Percentiles rank a stretch among this genome's conserved stretches.
phyloP scores from a whole-genome alignment of 2,113 vertebrate genomes.

The Microtus ochrogaster region DNA sequence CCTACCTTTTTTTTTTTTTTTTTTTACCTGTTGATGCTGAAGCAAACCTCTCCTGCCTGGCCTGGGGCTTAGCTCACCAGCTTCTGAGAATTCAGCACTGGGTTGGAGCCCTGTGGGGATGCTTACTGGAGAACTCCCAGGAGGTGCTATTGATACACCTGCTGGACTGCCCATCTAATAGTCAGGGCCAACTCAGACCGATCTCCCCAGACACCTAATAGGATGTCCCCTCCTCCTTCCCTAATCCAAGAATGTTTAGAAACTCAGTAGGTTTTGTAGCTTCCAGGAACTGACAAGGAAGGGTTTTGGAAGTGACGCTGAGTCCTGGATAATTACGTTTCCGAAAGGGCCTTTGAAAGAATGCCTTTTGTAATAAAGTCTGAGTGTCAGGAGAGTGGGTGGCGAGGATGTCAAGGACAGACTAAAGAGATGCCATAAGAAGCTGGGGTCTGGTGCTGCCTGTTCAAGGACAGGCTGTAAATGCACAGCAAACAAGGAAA shows the following conservation, averaged over 20 bases:
- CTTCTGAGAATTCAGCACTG: constrained; percentile 60
- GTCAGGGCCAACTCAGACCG: neutral
- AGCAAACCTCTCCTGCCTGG: constrained; percentile 45
- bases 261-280: constrained; percentile 57
- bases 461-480: constrained; percentile 23
- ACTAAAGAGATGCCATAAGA: constrained; percentile 8
- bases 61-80: constrained; percentile 43
- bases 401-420: neutral
- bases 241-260: neutral
- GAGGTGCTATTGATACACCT: constrained; percentile 70
- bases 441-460: neutral
- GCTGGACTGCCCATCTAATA: constrained; percentile 49
- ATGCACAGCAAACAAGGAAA: neutral
- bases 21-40: neutral
- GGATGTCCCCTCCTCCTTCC: neutral
- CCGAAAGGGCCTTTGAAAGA: constrained; percentile 6
- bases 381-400: neutral
- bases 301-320: constrained; percentile 47
- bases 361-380: neutral
- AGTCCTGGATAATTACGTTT: constrained; percentile 1
- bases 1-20: constrained; percentile 29
- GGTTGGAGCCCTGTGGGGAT: constrained; percentile 63
- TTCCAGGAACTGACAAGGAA: constrained; percentile 39
- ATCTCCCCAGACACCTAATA: neutral
- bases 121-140: constrained; percentile 61